Percentiles rank a stretch among this genome's conserved stretches.
These are phyloP conservation scores for Habroteleia sp. DNA, from an alignment of 2,888 invertebrate genomes.

Conservation along the genomic window DNA sequence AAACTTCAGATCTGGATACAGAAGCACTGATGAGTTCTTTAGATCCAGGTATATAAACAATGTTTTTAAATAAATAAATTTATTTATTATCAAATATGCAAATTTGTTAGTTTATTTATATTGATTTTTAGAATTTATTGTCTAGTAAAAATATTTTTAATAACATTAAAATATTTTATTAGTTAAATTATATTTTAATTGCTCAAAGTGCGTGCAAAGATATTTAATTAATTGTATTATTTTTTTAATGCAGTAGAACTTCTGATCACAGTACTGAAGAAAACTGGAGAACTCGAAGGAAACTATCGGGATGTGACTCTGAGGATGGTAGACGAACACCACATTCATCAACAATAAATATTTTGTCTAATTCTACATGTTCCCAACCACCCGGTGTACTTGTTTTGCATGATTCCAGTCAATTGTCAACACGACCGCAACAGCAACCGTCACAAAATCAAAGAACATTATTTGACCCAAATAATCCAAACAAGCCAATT, in stretches of 20 bases:
- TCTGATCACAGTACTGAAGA: slow-evolving; percentile 73
- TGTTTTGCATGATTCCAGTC: slow-evolving; percentile 78
- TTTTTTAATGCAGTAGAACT: no score
- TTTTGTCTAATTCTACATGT: slow-evolving; percentile 67
- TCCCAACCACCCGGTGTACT: slow-evolving; percentile 80
- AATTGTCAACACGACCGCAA: slow-evolving; percentile 61
- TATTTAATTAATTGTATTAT: no score
- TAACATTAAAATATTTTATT: no score
- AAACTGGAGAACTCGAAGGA: slow-evolving; percentile 78
- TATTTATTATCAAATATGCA: slow-evolving; percentile 2
- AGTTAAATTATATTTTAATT: no score
- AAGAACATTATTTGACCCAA: slow-evolving; percentile 84
- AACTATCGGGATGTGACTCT: slow-evolving; percentile 75
- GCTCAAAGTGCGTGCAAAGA: no score
- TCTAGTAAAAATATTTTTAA: no score
- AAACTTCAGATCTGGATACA: slow-evolving; percentile 72
- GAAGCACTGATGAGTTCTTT: slow-evolving; percentile 75
- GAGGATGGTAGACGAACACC: slow-evolving; percentile 75
- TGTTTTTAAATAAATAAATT: no score
- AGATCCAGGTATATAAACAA: slow-evolving; percentile 73
- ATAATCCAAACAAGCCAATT: slow-evolving; percentile 87
- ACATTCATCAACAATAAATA: slow-evolving; percentile 65
- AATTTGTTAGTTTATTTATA: no score
- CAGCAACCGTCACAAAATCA: slow-evolving; percentile 72
- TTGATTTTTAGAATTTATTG: no score